phyloP scores from a whole-genome alignment of 1,140 invertebrate genomes.

The Plutomurus gul region DNA sequence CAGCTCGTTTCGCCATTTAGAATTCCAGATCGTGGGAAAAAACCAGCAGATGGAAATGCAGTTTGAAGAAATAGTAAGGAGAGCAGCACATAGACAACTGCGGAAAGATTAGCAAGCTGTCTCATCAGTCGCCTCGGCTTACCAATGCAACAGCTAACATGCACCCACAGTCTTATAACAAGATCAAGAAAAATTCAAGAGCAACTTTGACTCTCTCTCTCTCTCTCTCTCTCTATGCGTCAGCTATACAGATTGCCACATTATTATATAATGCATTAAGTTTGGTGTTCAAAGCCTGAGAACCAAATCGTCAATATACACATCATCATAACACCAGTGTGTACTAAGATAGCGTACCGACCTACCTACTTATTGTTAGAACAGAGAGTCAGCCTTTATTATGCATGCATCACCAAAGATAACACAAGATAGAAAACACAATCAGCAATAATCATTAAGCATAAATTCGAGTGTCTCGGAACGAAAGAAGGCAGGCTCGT shows the following conservation, averaged over 20 bases:
- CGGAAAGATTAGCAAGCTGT: slow-evolving; percentile 39
- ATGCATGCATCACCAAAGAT: too few species aligned
- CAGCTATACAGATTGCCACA: neutral
- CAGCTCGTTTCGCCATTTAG: slow-evolving; percentile 12
- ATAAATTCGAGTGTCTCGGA: slow-evolving; percentile 16
- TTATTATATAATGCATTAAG: slow-evolving; percentile 7
- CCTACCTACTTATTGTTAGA: too few species aligned
- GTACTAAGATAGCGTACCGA: too few species aligned
- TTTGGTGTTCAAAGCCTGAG: neutral
- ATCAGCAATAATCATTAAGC: too few species aligned
- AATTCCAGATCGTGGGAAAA: slow-evolving; percentile 39
- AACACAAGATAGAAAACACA: too few species aligned
- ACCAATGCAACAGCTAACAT: too few species aligned
- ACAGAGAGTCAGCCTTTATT: too few species aligned
- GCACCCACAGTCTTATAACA: neutral
- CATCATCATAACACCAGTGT: too few species aligned
- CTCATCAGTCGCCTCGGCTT: slow-evolving; percentile 1
- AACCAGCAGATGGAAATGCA: slow-evolving; percentile 42
- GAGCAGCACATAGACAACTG: slow-evolving; percentile 20
- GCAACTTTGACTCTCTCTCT: too few species aligned
- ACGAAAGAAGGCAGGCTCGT: slow-evolving; percentile 1
- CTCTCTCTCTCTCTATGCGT: too few species aligned
- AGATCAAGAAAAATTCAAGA: neutral
- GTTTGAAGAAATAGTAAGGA: slow-evolving; percentile 31
- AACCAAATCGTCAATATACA: neutral